Evolutionary conservation across 2,888 invertebrate genomes (phyloP), one percentile per base, ranked within the genome.

Genomic region (Cosmia pyralina): DNA sequence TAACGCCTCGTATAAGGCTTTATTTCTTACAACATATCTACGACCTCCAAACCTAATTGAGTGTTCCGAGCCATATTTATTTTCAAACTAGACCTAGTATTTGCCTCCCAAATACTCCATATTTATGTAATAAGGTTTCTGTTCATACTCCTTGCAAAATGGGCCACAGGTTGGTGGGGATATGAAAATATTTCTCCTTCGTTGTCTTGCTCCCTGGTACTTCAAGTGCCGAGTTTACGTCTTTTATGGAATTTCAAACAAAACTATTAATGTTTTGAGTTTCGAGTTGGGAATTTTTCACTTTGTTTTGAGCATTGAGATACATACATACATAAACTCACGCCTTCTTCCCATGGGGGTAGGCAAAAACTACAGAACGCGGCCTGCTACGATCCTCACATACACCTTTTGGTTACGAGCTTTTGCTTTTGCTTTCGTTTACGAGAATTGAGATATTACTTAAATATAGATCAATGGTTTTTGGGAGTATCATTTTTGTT

Each of bases 161-260:
- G 57, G 41, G 44, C 60, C 68, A 22, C 69, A 59, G 69, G 66
- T 83, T 67, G 64, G 50, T 53, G 34, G 57, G 52, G 19, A 64
- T 68, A 80, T 82, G 72, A 79, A 79, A 82, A 77, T 75, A 79
- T 72, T 77, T 50, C 68, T 64, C 69, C 63, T 75, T 73, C 79
- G 72, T 84, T 79, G 82, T 55, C 83, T 71, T 48, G n/a, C 52
- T 8, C 64, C 44, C 64, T 73, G 64, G 66, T 75, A 75, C 71
- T 73, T 69, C 15, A 28, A n/a, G 28, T 15, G 22, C 68, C 28
- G 50, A 75, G 69, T 68, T 62, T 57, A 34, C 69, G 58, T 66
- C 22, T 69, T 69, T 71, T 53, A 72, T 55, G 48, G 69, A 76
- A 69, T 79, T 82, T 72, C 34, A 72, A 82, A 79, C 72, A 55